phyloP scores from a whole-genome alignment of 2,888 invertebrate genomes.

The Conops quadrifasciatus region DNA sequence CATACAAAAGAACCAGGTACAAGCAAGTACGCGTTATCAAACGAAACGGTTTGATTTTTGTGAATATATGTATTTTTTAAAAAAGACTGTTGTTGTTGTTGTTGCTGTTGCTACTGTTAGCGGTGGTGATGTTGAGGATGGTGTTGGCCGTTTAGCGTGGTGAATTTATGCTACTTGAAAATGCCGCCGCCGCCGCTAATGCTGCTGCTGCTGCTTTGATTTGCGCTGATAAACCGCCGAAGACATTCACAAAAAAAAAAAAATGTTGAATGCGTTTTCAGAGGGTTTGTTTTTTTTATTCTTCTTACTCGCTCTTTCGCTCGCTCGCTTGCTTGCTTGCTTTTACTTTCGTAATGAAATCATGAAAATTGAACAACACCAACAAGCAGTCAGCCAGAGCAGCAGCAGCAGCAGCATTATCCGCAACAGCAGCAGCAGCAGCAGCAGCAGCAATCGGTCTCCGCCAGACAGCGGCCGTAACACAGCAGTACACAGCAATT shows the following conservation, averaged over 20 bases:
- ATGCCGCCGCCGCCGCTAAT: background rate
- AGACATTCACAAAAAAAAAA: conserved; percentile 15
- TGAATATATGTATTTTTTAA: no score
- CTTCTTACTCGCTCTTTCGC: background rate
- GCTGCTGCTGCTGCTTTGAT: background rate
- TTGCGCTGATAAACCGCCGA: conserved; percentile 13
- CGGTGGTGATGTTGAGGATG: background rate
- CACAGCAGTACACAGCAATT: conserved; percentile 34
- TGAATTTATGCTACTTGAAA: no score
- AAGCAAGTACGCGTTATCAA: background rate
- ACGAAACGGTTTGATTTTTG: no score
- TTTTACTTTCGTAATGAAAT: background rate
- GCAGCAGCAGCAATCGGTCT: conserved; percentile 6
- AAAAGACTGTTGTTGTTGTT: no score
- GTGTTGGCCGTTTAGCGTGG: background rate
- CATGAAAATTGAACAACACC: no score
- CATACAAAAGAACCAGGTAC: background rate
- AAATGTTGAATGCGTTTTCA: background rate
- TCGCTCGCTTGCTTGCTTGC: background rate
- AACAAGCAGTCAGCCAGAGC: background rate
- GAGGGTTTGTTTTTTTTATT: background rate
- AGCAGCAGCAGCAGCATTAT: background rate
- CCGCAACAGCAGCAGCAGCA: conserved; percentile 19
- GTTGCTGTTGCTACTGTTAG: no score
- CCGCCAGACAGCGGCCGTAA: background rate